A percentile compares a stretch with the other conserved stretches of the same genome.
These are phyloP conservation scores for Zeuzera pyrina DNA, from an alignment of 2,888 invertebrate species.

Conservation along the genomic window DNA sequence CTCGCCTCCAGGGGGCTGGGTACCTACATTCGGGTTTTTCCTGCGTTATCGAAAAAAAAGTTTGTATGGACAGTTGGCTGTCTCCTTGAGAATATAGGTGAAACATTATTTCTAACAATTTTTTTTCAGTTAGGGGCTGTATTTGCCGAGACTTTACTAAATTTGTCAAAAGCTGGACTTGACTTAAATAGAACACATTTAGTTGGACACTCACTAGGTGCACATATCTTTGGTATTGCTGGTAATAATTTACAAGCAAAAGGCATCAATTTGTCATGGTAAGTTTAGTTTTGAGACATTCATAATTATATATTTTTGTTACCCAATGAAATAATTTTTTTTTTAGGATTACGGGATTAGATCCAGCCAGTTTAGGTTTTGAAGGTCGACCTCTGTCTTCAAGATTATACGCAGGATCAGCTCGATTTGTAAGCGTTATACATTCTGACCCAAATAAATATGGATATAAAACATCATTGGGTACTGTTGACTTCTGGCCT, in stretches of 20 bases:
- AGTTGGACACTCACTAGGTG: conserved; percentile 58
- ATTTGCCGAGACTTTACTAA: conserved; percentile 36
- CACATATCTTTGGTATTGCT: conserved; percentile 51
- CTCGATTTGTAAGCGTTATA: conserved; percentile 37
- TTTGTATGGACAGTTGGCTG: no score
- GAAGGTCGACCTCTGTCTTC: conserved; percentile 29
- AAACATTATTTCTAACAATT: conserved; percentile 2
- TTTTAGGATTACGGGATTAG: conserved; percentile 52
- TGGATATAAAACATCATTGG: conserved; percentile 33
- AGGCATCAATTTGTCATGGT: conserved; percentile 43
- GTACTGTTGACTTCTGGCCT: conserved; percentile 59
- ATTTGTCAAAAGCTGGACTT: conserved; percentile 36
- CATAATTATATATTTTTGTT: conserved; percentile 2
- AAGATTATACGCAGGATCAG: conserved; percentile 38
- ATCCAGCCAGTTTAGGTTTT: conserved; percentile 45
- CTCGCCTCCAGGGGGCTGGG: no score
- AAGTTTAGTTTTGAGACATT: no score
- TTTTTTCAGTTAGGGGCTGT: conserved; percentile 40
- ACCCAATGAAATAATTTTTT: conserved; percentile 3
- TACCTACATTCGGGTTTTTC: no score
- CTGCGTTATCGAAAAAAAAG: no score
- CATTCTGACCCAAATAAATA: conserved; percentile 54
- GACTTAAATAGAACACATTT: conserved; percentile 46
- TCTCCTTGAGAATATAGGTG: not conserved
- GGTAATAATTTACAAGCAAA: conserved; percentile 37